These are phyloP conservation scores for Pseudonaja textilis DNA, from an alignment of 2,113 vertebrate species.

Conservation along the genomic window DNA sequence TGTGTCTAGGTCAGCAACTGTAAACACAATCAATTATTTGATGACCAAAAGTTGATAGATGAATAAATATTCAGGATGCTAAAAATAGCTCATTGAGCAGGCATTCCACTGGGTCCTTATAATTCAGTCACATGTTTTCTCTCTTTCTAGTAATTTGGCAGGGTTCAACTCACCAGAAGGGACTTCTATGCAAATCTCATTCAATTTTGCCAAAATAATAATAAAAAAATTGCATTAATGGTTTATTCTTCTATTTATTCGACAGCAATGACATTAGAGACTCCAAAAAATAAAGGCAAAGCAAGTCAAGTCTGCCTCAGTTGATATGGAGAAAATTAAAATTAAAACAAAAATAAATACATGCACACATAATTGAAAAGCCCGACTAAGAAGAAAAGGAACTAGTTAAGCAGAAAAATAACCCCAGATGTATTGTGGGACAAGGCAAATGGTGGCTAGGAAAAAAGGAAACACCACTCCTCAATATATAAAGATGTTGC, in stretches of 20 bases:
- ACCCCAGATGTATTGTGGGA: not conserved
- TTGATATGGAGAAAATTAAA: not conserved
- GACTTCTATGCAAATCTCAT: not conserved
- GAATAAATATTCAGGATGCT: not conserved
- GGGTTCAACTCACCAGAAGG: not conserved
- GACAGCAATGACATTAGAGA: not conserved
- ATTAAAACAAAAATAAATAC: not conserved
- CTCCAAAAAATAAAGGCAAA: not conserved
- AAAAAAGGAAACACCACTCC: not conserved
- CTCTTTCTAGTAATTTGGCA: not conserved
- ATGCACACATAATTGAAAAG: not conserved
- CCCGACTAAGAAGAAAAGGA: not conserved
- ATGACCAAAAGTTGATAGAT: not conserved
- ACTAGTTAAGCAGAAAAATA: not conserved
- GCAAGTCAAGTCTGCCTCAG: not conserved
- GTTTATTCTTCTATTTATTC: not conserved
- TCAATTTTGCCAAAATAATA: not conserved
- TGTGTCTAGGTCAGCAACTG: not conserved
- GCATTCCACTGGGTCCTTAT: not conserved
- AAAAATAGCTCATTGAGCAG: not conserved
- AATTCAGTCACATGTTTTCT: not conserved
- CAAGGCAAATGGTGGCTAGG: not conserved
- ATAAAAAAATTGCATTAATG: not conserved
- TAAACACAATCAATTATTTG: not conserved
- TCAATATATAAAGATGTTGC: too few species aligned